phyloP scores from a whole-genome alignment of 2,888 invertebrate genomes.

The Silvanus unidentatus region DNA sequence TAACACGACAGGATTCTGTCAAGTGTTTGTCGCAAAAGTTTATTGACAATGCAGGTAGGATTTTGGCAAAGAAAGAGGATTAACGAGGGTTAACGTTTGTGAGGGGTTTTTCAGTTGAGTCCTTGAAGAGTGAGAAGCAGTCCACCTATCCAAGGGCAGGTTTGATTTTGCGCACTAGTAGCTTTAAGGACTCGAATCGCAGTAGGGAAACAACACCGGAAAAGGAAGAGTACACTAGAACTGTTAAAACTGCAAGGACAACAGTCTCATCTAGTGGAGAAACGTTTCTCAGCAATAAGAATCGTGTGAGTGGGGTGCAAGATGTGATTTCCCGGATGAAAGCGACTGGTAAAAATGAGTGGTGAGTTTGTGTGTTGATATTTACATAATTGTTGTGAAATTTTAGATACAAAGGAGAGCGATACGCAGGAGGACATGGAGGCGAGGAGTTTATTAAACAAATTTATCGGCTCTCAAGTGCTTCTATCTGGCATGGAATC shows the following conservation, averaged over 20 bases:
- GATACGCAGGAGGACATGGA: slow-evolving; percentile 64
- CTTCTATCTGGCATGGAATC: slow-evolving; percentile 75
- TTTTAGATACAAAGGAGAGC: slow-evolving; percentile 44
- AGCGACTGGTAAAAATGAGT: slow-evolving; percentile 50
- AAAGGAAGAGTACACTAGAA: slow-evolving; percentile 14
- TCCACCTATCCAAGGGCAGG: slow-evolving; percentile 67
- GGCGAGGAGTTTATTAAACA: slow-evolving; percentile 71
- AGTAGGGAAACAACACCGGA: slow-evolving; percentile 35
- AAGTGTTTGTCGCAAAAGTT: slow-evolving; percentile 75
- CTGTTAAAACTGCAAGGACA: neutral
- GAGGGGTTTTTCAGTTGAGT: slow-evolving; percentile 48
- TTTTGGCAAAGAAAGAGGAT: neutral
- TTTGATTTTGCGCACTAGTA: slow-evolving; percentile 61
- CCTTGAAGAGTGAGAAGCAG: slow-evolving; percentile 50
- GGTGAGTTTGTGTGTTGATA: slow-evolving; percentile 2
- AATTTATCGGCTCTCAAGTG: slow-evolving; percentile 76
- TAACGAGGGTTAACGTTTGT: slow-evolving; percentile 2
- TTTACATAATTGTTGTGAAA: neutral
- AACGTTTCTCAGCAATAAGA: slow-evolving; percentile 67
- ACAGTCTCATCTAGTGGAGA: slow-evolving; percentile 34
- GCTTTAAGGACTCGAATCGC: slow-evolving; percentile 50
- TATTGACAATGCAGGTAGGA: slow-evolving; percentile 59
- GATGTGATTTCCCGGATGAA: slow-evolving; percentile 75
- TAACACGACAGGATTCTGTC: slow-evolving; percentile 65
- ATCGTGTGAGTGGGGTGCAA: slow-evolving; percentile 66